Evolutionary conservation across 2,888 invertebrate genomes (phyloP).

Genomic region (Lordiphosa andalusiaca): DNA sequence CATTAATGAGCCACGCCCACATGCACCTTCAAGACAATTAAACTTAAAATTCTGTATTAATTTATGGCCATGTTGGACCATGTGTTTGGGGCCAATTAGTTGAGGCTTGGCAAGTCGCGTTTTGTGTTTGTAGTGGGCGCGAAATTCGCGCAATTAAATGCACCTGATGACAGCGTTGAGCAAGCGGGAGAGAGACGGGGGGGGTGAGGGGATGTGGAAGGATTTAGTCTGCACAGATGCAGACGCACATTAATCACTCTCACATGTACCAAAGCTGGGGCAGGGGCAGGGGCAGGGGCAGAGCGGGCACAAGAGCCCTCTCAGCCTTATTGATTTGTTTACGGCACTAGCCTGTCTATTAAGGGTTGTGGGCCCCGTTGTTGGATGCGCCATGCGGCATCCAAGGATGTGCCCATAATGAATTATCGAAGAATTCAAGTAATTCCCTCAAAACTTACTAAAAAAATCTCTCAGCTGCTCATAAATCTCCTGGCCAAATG

Average conservation of each 20-base stretch:
- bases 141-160: constrained; percentile 78
- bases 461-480: too few relatives aligned
- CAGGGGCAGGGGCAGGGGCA: not conserved
- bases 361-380: constrained; percentile 37
- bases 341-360: constrained; percentile 48
- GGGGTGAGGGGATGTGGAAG: constrained; percentile 4
- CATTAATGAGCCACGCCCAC: constrained; percentile 49
- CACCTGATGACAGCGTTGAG: constrained; percentile 77
- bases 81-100: constrained; percentile 69
- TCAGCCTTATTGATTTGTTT: constrained; percentile 38
- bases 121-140: constrained; percentile 51
- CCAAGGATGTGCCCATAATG: constrained; percentile 29
- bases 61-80: constrained; percentile 62
- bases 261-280: constrained; percentile 12
- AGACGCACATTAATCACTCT: constrained; percentile 61
- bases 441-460: too few relatives aligned
- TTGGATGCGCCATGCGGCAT: not conserved
- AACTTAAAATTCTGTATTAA: constrained; percentile 72
- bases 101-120: constrained; percentile 30
- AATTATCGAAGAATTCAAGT: constrained; percentile 12
- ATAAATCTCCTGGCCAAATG: too few relatives aligned
- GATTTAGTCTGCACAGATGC: constrained; percentile 18
- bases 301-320: constrained; percentile 5
- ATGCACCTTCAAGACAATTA: constrained; percentile 57
- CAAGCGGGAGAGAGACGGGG: too few relatives aligned